These are phyloP conservation scores for Kryptolebias marmoratus DNA, from an alignment of 2,113 vertebrate genomes.

Conservation along the genomic window DNA sequence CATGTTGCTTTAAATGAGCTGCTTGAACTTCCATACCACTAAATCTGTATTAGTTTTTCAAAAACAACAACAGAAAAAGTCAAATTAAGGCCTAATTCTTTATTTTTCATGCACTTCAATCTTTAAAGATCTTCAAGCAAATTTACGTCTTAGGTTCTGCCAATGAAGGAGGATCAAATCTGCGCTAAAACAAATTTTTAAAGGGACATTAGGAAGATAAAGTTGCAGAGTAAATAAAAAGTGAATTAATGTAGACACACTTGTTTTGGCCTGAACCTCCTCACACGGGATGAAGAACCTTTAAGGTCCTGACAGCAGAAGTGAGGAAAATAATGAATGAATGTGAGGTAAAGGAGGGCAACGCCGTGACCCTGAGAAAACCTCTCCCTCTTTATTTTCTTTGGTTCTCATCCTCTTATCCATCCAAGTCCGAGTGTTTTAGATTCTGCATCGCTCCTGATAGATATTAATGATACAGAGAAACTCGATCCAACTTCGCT, in stretches of 20 bases:
- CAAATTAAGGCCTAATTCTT: no score
- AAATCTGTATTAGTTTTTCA: no score
- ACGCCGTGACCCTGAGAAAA: slow-evolving; percentile 30
- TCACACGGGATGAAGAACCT: slow-evolving; percentile 16
- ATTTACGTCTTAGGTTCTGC: not conserved
- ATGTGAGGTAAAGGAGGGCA: slow-evolving; percentile 20
- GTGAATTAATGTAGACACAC: slow-evolving; percentile 8
- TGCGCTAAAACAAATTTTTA: not conserved
- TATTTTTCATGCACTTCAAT: no score
- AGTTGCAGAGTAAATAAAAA: slow-evolving; percentile 8
- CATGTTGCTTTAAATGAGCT: no score
- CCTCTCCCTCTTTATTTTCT: slow-evolving; percentile 23
- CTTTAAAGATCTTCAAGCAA: not conserved
- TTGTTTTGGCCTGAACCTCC: slow-evolving; percentile 27
- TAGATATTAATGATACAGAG: slow-evolving; percentile 57
- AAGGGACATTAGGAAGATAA: not conserved
- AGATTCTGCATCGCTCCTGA: slow-evolving; percentile 27
- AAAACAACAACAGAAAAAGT: no score
- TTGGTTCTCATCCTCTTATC: slow-evolving; percentile 30
- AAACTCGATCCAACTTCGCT: slow-evolving; percentile 49
- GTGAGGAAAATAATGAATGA: slow-evolving; percentile 54
- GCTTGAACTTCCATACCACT: no score
- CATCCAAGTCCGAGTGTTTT: slow-evolving; percentile 33
- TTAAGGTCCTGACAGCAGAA: slow-evolving; percentile 31
- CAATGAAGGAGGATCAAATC: not conserved